Conservation (phyloP, 2,797 vertebrate species). For the Arremon brunneinucha region DNA sequence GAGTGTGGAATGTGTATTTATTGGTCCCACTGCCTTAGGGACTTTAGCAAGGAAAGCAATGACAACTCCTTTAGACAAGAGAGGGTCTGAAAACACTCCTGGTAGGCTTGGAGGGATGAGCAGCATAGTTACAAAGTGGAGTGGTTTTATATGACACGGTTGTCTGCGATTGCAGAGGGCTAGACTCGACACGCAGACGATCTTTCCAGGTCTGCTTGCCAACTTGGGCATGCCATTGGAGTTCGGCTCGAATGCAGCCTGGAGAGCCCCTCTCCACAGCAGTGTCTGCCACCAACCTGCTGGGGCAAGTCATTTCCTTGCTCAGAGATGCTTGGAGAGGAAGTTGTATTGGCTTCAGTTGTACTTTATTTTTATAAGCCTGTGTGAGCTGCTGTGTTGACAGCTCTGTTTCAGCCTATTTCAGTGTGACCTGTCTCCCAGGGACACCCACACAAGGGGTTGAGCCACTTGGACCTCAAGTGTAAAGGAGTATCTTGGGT, state of each 20-base stretch:
- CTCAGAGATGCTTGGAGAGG: conserved; percentile 24
- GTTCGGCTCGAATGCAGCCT: not conserved
- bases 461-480: not conserved
- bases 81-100: not conserved
- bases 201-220: conserved; percentile 38
- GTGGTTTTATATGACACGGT: conserved; percentile 39
- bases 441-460: not conserved
- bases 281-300: conserved; percentile 38
- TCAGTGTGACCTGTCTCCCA: not conserved
- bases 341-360: conserved; percentile 28
- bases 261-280: not conserved
- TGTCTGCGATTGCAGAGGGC: conserved; percentile 31
- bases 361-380: conserved; percentile 40
- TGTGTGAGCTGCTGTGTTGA: not conserved
- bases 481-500: not conserved
- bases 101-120: conserved; percentile 37
- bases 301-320: conserved; percentile 30
- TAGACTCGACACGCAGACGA: not conserved
- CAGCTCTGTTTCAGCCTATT: not conserved
- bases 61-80: not conserved
- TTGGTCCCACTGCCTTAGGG: conserved; percentile 9
- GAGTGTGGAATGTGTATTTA: conserved; percentile 12
- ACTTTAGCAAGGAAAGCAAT: conserved; percentile 26
- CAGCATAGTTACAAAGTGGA: not conserved
- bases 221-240: conserved; percentile 17